phyloP scores from a whole-genome alignment of 2,888 invertebrate species.

The Pegoplata infirma region DNA sequence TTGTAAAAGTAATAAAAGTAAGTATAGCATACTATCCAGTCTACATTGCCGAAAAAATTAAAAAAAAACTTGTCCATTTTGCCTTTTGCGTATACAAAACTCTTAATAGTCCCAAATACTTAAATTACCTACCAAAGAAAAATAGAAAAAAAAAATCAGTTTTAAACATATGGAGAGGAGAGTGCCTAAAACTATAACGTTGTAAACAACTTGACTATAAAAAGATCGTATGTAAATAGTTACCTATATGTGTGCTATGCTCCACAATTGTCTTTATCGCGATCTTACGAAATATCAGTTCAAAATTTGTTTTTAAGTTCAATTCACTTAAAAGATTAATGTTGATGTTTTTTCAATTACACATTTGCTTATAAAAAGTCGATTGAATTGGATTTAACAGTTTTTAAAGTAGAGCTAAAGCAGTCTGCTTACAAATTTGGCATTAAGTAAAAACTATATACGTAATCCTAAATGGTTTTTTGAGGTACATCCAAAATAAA shows the following conservation, averaged over 20 bases:
- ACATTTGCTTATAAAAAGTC: slow-evolving; percentile 55
- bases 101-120: slow-evolving; percentile 17
- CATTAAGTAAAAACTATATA: slow-evolving; percentile 54
- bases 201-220: slow-evolving; percentile 51
- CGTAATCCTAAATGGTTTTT: slow-evolving; percentile 52
- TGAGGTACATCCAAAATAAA: slow-evolving; percentile 36
- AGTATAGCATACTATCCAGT: neutral
- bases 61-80: no score
- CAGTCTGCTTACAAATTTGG: slow-evolving; percentile 46
- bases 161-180: neutral
- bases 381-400: slow-evolving; percentile 2
- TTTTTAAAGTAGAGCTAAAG: slow-evolving; percentile 27
- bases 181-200: neutral
- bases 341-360: slow-evolving; percentile 77
- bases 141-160: no score
- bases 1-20: no score
- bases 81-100: slow-evolving; percentile 45
- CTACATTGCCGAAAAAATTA: no score
- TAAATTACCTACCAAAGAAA: slow-evolving; percentile 43
- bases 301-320: slow-evolving; percentile 61
- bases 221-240: slow-evolving; percentile 14
- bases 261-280: slow-evolving; percentile 66
- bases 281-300: slow-evolving; percentile 68
- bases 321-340: slow-evolving; percentile 74
- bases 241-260: slow-evolving; percentile 8